These are phyloP conservation scores for Syrmaticus mikado DNA, from an alignment of 2,113 vertebrate species.

Conservation along the genomic window DNA sequence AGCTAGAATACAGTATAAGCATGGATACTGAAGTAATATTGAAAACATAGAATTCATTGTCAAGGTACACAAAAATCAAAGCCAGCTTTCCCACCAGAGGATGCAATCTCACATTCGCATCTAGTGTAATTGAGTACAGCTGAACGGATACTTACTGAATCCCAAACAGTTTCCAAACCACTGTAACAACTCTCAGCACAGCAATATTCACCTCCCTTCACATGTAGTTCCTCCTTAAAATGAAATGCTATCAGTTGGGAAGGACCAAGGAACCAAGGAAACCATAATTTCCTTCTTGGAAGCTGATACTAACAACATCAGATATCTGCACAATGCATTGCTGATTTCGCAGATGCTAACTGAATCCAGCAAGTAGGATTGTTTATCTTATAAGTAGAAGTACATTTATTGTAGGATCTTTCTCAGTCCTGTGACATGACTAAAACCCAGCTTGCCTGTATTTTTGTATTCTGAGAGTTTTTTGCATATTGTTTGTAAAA, in stretches of 20 bases:
- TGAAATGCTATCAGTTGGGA: background rate
- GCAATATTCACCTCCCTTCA: background rate
- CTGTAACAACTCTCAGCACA: background rate
- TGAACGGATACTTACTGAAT: background rate
- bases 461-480: background rate
- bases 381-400: background rate
- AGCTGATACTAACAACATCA: background rate
- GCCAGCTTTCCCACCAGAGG: background rate
- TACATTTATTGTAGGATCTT: background rate
- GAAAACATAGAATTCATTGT: background rate
- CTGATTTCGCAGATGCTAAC: background rate
- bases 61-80: background rate
- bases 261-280: background rate
- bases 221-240: background rate
- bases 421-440: background rate
- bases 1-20: background rate
- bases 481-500: background rate
- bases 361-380: background rate
- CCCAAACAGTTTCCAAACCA: background rate
- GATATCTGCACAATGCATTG: too few species aligned
- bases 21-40: too few species aligned
- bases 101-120: background rate
- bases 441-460: background rate
- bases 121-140: background rate
- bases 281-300: background rate